Percentiles rank a stretch among this genome's conserved stretches.
phyloP scores from a whole-genome alignment of 2,113 vertebrate species.

The Oreochromis niloticus region DNA sequence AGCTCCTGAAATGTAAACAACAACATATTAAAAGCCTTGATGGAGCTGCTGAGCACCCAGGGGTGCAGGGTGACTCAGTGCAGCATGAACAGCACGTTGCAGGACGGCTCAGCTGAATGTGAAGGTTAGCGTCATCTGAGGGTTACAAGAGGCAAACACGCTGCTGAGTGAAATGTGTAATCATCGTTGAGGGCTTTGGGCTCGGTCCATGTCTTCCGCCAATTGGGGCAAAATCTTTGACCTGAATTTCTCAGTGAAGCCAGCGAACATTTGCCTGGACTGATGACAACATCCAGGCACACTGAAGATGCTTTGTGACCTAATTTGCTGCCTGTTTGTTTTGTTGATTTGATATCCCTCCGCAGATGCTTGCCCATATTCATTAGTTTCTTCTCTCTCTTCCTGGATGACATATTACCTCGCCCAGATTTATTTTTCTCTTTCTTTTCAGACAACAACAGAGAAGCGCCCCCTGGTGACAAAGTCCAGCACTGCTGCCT shows the following conservation, averaged over 20 bases:
- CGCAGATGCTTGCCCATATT: not conserved
- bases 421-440: not conserved
- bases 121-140: not conserved
- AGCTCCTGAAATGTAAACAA: not conserved
- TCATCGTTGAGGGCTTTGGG: not conserved
- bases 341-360: not conserved
- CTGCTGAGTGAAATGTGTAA: not conserved
- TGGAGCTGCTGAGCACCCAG: not conserved
- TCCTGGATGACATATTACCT: not conserved
- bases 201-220: not conserved
- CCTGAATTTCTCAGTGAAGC: not conserved
- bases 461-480: constrained; percentile 77
- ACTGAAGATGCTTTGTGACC: not conserved
- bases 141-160: not conserved
- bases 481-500: constrained; percentile 43
- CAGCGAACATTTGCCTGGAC: not conserved
- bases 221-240: not conserved
- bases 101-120: constrained; percentile 6
- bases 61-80: constrained; percentile 14
- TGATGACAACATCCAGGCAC: not conserved
- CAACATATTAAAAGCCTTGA: not conserved
- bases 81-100: not conserved
- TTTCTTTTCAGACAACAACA: constrained; percentile 21
- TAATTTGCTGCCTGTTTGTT: not conserved
- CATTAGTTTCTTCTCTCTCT: not conserved